phyloP scores from a whole-genome alignment of 1,140 invertebrate species.

The Leguminivora glycinivorella region DNA sequence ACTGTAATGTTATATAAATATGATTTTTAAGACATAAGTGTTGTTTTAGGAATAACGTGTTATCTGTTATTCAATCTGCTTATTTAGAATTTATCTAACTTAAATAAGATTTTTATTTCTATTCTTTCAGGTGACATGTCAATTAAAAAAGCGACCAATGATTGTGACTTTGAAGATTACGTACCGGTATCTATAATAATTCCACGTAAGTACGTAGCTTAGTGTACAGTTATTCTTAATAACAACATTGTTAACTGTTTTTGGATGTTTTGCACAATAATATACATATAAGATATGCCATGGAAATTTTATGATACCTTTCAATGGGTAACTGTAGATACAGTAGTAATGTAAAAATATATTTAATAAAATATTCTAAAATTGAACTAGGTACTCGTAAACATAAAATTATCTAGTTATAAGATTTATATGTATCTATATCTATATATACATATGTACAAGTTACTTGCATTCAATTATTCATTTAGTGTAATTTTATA shows the following conservation, averaged over 20 bases:
- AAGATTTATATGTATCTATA: background rate
- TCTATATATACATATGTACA: too few species aligned
- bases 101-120: background rate
- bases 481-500: background rate
- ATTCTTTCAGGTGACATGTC: background rate
- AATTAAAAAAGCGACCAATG: constrained; percentile 5
- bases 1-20: too few species aligned
- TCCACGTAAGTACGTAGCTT: background rate
- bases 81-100: too few species aligned
- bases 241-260: background rate
- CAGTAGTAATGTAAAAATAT: background rate
- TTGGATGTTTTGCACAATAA: constrained; percentile 16
- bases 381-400: background rate
- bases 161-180: constrained; percentile 2
- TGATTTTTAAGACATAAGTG: too few species aligned
- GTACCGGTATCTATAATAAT: background rate
- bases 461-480: constrained; percentile 1
- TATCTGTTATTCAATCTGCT: too few species aligned
- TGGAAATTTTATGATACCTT: background rate
- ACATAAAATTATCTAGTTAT: background rate
- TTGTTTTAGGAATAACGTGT: too few species aligned
- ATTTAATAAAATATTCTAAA: background rate
- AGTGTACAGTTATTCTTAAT: background rate
- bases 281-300: background rate
- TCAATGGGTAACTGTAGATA: background rate